Conservation (phyloP, 2,113 vertebrate genomes). For the Speoplatyrhinus poulsoni region DNA sequence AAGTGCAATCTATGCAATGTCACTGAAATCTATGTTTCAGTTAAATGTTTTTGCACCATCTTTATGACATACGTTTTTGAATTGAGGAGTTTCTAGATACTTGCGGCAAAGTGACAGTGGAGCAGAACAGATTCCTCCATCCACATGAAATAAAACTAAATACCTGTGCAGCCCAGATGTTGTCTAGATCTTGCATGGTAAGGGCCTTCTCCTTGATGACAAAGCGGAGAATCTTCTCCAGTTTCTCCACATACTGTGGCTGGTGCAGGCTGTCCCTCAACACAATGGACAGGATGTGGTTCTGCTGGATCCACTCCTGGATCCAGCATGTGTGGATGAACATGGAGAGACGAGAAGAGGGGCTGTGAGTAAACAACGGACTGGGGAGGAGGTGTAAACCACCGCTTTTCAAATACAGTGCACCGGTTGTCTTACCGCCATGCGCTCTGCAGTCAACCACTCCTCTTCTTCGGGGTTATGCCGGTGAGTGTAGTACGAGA, state of each 20-base stretch:
- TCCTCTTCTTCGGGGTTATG: constrained; percentile 98
- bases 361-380: not conserved
- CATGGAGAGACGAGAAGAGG: not conserved
- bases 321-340: not conserved
- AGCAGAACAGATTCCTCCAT: not conserved
- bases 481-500: constrained; percentile 97
- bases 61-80: too few species aligned
- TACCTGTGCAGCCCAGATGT: constrained; percentile 99
- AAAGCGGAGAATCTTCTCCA: constrained; percentile 98
- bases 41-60: not conserved
- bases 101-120: too few species aligned
- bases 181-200: constrained; percentile 97
- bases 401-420: not conserved
- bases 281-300: constrained; percentile 98
- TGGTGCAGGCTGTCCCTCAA: constrained; percentile 98
- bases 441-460: constrained; percentile 98
- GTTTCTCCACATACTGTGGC: constrained; percentile 98
- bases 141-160: not conserved
- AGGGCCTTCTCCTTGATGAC: constrained; percentile 99
- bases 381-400: not conserved
- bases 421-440: constrained; percentile 84
- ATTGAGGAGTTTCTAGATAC: not conserved
- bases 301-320: constrained; percentile 99
- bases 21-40: not conserved
- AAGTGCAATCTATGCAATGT: too few species aligned